Evolutionary conservation across 2,888 invertebrate genomes (phyloP), one percentile per base, ranked within the genome.

Genomic region (Caradrina kadenii): DNA sequence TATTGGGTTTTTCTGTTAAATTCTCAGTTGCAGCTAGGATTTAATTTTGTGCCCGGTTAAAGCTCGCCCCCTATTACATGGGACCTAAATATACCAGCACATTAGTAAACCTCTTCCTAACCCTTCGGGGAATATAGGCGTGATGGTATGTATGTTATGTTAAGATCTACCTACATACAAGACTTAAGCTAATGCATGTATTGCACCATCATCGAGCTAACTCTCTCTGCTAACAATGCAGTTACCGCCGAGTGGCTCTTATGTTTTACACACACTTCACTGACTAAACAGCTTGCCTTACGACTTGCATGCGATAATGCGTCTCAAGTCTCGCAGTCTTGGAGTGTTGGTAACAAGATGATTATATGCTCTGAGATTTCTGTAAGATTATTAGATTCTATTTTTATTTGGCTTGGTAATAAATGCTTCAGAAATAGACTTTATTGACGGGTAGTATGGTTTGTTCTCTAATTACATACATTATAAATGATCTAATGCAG

Each of bases 171-270:
- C 11, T 26, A 53, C n/a, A 26, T n/a, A 17, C 4, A 76, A 52
- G 17, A 45, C n/a, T 22, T 31, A 5, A 22, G 22, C 67, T 55
- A 66, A 60, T 61, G 45, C 48, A 64, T 55, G 56, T 48, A 62
- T 71, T n/a, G 62, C 48, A 35, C 61, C 42, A 67, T 52, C 50
- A 64, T 81, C 11, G 61, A 64, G 69, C 60, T 73, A 69, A 73
- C 64, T 72, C 63, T 77, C 82, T 87, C 84, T 80, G 84, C 85
- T 90, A 86, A 89, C 89, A 87, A 84, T 88, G 89, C 89, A 89
- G 91, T 91, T 89, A 89, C 81, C 78, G 79, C 80, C 79, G 84
- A 91, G 88, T 86, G 85, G 83, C 87, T 87, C 87, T 89, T 86
- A 82, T 80, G 83, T 84, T 82, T 74, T 82, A 84, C 83, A 84